phyloP scores from a whole-genome alignment of 2,888 invertebrate species.

The Sclerodermus sp. region DNA sequence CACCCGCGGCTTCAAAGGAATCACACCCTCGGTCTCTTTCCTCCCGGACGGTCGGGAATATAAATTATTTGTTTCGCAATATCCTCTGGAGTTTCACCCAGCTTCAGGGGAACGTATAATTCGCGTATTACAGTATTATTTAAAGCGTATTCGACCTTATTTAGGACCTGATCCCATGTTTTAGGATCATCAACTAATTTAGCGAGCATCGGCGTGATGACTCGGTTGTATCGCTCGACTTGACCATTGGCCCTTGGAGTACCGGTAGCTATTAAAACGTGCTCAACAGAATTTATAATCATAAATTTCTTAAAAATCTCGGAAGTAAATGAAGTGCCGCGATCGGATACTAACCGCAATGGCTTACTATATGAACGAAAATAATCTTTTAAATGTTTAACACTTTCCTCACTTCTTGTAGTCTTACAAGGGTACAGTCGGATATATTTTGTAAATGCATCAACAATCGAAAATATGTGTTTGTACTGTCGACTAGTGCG shows the following conservation, averaged over 20 bases:
- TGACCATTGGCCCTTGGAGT: slow-evolving; percentile 42
- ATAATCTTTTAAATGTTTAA: slow-evolving; percentile 24
- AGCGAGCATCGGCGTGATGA: slow-evolving; percentile 29
- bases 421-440: slow-evolving; percentile 24
- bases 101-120: too few species aligned
- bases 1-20: too few species aligned
- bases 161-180: slow-evolving; percentile 26
- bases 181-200: slow-evolving; percentile 21
- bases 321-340: slow-evolving; percentile 38
- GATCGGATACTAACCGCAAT: slow-evolving; percentile 27
- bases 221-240: slow-evolving; percentile 29
- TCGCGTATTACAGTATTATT: slow-evolving; percentile 38
- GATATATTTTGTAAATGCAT: slow-evolving; percentile 24
- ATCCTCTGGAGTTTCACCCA: too few species aligned
- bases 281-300: too few species aligned
- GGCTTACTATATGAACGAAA: slow-evolving; percentile 26
- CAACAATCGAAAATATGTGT: slow-evolving; percentile 16
- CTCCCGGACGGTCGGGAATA: too few species aligned
- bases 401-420: slow-evolving; percentile 21
- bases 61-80: too few species aligned
- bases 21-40: too few species aligned
- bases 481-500: slow-evolving; percentile 14
- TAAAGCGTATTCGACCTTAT: slow-evolving; percentile 28
- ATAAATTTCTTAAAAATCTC: slow-evolving; percentile 27
- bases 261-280: slow-evolving; percentile 32